Percentiles rank a stretch among this genome's conserved stretches.
Evolutionary conservation across 2,113 vertebrate genomes (phyloP).

Genomic region (Macrotus californicus): DNA sequence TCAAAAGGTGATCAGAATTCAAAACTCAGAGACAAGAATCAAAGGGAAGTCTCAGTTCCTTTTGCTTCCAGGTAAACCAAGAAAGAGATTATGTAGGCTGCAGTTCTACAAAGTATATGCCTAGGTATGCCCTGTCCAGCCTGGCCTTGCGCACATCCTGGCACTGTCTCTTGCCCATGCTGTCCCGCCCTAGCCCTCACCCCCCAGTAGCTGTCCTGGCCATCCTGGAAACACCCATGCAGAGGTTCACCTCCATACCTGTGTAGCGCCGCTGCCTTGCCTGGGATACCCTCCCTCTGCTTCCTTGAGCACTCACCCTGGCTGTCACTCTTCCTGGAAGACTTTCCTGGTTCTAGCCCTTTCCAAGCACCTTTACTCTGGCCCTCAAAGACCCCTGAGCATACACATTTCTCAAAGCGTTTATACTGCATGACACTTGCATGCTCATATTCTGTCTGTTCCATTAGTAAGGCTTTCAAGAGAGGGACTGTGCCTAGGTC

Average conservation of each 20-base stretch:
- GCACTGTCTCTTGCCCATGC: neutral
- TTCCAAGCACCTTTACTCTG: neutral
- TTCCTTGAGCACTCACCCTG: neutral
- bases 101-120: neutral
- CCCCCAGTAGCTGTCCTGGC: neutral
- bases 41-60: neutral
- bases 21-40: neutral
- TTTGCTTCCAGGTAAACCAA: neutral
- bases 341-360: neutral
- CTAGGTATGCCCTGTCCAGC: fast-evolving
- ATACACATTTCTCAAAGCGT: neutral
- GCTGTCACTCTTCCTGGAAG: neutral
- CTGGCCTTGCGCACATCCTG: too few species aligned
- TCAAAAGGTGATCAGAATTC: neutral
- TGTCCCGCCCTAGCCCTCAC: neutral
- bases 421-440: neutral
- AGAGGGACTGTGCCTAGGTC: neutral
- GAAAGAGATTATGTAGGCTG: neutral
- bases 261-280: neutral
- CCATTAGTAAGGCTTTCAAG: neutral
- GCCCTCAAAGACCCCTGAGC: neutral
- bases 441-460: neutral
- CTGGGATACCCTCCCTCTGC: neutral
- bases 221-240: neutral
- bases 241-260: neutral